Conservation (phyloP, 2,888 invertebrate genomes). For the Embidobia sp. region DNA sequence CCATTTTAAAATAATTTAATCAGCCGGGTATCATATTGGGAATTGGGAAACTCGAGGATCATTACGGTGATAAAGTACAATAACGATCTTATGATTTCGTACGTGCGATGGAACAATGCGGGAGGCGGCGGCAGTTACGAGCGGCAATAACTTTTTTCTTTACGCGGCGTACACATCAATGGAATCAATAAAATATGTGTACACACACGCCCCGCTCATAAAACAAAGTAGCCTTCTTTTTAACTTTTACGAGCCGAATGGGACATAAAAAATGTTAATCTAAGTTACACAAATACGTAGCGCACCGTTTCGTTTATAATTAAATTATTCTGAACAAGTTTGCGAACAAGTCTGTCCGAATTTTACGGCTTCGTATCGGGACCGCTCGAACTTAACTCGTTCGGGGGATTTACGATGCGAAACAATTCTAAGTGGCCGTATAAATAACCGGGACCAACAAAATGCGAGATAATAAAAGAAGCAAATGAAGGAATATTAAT, state of each 20-base stretch:
- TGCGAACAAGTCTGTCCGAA: constrained; percentile 1
- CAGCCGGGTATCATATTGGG: constrained; percentile 23
- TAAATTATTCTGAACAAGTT: constrained; percentile 11
- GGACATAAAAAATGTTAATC: constrained; percentile 41
- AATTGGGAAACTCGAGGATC: constrained; percentile 35
- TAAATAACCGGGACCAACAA: neutral
- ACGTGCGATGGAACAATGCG: constrained; percentile 43
- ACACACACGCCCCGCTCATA: constrained; percentile 25
- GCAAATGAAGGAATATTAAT: constrained; percentile 7
- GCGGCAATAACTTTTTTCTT: constrained; percentile 45
- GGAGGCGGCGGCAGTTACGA: constrained; percentile 27
- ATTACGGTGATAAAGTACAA: constrained; percentile 49
- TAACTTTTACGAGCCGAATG: constrained; percentile 9
- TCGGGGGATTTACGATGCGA: neutral
- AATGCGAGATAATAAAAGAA: constrained; percentile 4
- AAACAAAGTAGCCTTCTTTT: constrained; percentile 39
- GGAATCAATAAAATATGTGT: constrained; percentile 51
- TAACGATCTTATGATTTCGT: constrained; percentile 54
- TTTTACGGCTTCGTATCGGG: constrained; percentile 1
- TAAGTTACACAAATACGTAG: constrained; percentile 6
- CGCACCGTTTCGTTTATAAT: constrained; percentile 10
- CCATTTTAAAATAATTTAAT: constrained; percentile 38
- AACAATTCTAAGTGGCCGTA: neutral
- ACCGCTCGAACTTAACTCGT: neutral
- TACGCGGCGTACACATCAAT: constrained; percentile 40